phyloP scores from a whole-genome alignment of 1,140 invertebrate genomes.

The Drosophila tristis region DNA sequence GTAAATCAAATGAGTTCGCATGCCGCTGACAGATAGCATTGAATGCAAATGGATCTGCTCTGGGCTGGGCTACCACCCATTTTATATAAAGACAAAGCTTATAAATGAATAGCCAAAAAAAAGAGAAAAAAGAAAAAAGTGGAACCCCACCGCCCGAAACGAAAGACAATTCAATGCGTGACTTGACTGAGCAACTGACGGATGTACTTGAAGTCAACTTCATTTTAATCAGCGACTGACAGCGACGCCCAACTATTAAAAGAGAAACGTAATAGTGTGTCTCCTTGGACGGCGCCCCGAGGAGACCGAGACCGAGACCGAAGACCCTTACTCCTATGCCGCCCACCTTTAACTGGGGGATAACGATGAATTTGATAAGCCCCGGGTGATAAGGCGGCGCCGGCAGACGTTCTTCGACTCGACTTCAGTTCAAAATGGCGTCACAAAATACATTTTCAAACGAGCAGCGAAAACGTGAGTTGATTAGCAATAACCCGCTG shows the following conservation, averaged over 20 bases:
- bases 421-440: conserved; percentile 73
- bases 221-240: conserved; percentile 77
- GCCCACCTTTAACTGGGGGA: conserved; percentile 22
- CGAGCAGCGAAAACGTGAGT: conserved; percentile 81
- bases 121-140: conserved; percentile 12
- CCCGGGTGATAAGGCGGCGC: conserved; percentile 60
- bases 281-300: background rate
- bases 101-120: conserved; percentile 26
- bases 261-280: conserved; percentile 70
- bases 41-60: conserved; percentile 9
- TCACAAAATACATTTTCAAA: conserved; percentile 81
- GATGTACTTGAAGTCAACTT: conserved; percentile 72
- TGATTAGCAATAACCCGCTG: conserved; percentile 72
- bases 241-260: conserved; percentile 54
- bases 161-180: conserved; percentile 71
- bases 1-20: conserved; percentile 73
- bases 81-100: conserved; percentile 22
- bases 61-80: background rate
- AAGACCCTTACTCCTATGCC: background rate
- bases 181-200: conserved; percentile 70
- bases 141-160: conserved; percentile 14
- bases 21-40: conserved; percentile 65
- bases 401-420: conserved; percentile 55
- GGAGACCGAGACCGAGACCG: no score
- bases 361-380: conserved; percentile 78